phyloP scores from a whole-genome alignment of 2,797 vertebrate species.

The Catamblyrhynchus diadema region DNA sequence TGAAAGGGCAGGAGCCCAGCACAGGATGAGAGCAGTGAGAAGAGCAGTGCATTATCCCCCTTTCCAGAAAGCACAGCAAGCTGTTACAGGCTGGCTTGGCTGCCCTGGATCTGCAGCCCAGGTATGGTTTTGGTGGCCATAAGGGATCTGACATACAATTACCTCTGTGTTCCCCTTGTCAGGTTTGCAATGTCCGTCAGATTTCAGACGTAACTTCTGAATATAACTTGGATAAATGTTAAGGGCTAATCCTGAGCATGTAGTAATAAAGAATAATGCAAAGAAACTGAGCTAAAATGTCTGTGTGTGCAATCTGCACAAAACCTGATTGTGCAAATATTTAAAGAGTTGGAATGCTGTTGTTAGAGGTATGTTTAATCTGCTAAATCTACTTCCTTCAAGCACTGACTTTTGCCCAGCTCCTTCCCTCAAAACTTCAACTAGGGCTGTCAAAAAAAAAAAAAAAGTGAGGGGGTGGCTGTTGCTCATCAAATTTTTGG shows the following conservation, averaged over 20 bases:
- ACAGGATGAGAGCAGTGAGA: neutral
- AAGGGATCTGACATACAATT: rapidly evolving
- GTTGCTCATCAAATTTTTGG: neutral
- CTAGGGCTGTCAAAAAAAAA: neutral
- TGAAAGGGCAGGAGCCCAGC: neutral
- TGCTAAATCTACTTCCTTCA: neutral
- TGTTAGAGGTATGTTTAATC: neutral
- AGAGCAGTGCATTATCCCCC: neutral
- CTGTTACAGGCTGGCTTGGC: neutral
- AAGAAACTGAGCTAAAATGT: neutral
- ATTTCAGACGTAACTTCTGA: neutral
- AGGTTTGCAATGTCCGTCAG: neutral
- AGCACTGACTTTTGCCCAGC: neutral
- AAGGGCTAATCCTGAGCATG: neutral
- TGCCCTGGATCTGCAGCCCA: neutral
- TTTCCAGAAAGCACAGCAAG: neutral
- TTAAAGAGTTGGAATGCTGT: neutral
- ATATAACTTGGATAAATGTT: neutral
- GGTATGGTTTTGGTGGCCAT: rapidly evolving
- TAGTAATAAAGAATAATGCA: neutral
- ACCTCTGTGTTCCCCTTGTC: neutral
- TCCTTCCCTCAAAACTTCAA: neutral
- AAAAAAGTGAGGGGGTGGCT: neutral
- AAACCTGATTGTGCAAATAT: neutral
- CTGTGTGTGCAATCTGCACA: neutral